phyloP scores from a whole-genome alignment of 1,140 invertebrate genomes.

The Chrysoperla carnea region DNA sequence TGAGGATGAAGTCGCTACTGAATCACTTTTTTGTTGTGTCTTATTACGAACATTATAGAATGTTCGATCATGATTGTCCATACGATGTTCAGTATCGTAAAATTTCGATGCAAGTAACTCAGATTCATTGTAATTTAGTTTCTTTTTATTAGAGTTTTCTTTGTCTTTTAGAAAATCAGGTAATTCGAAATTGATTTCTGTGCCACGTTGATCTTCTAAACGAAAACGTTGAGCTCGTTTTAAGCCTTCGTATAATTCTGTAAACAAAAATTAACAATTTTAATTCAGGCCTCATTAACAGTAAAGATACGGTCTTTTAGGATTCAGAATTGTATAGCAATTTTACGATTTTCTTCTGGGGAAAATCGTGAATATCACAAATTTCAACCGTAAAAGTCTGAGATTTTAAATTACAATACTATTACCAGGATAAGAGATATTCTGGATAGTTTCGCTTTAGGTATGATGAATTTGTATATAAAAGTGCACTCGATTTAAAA shows the following conservation, averaged over 20 bases:
- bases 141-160: slow-evolving; percentile 14
- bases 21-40: slow-evolving; percentile 1
- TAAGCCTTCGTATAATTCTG: slow-evolving; percentile 45
- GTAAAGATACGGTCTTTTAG: too few species aligned
- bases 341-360: too few species aligned
- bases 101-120: slow-evolving; percentile 1
- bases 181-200: slow-evolving; percentile 62
- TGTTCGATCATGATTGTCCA: not conserved
- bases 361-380: too few species aligned
- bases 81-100: slow-evolving; percentile 1
- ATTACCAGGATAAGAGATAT: too few species aligned
- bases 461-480: too few species aligned
- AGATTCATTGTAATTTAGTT: slow-evolving; percentile 6
- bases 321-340: too few species aligned
- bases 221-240: slow-evolving; percentile 55
- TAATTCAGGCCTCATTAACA: too few species aligned
- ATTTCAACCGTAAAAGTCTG: too few species aligned
- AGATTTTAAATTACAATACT: too few species aligned
- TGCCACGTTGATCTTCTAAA: slow-evolving; percentile 66
- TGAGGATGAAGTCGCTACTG: slow-evolving; percentile 4
- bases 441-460: too few species aligned
- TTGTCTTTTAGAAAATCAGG: slow-evolving; percentile 59
- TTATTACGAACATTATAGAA: not conserved
- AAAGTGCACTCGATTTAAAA: too few species aligned
- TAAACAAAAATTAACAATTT: slow-evolving; percentile 9